Evolutionary conservation across 2,888 invertebrate genomes (phyloP).

Genomic region (Dioctria rufipes): DNA sequence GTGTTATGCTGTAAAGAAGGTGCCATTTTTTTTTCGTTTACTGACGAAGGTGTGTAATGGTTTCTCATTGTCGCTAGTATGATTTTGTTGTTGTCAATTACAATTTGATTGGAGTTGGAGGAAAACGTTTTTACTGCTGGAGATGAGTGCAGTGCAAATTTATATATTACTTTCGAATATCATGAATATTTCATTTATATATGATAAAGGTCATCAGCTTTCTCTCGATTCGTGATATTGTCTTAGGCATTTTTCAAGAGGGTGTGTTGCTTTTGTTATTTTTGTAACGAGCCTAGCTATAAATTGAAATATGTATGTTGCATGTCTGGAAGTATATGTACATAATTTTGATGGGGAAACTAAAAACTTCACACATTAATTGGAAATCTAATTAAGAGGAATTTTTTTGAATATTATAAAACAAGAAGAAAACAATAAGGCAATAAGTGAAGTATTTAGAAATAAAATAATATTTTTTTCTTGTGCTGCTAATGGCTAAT

Average conservation of each 20-base stretch:
- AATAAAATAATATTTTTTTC: no score
- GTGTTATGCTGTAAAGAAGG: background rate
- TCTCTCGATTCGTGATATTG: background rate
- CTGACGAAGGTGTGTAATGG: background rate
- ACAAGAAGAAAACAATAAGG: no score
- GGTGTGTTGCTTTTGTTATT: background rate
- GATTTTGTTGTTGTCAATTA: background rate
- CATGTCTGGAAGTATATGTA: no score
- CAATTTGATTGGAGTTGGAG: background rate
- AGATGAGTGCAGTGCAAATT: background rate
- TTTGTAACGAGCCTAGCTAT: no score
- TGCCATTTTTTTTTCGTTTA: background rate
- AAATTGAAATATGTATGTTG: no score
- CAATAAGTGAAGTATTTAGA: no score
- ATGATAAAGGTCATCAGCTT: background rate
- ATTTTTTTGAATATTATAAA: no score
- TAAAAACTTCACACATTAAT: no score
- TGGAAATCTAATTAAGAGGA: no score
- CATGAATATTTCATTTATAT: conserved; percentile 24
- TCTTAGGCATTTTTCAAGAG: background rate
- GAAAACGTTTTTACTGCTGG: background rate
- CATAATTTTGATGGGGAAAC: no score
- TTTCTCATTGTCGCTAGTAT: background rate
- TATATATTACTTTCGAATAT: background rate
- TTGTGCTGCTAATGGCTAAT: no score